Conservation (phyloP, 2,113 vertebrate species). For the Patagioenas fasciata region DNA sequence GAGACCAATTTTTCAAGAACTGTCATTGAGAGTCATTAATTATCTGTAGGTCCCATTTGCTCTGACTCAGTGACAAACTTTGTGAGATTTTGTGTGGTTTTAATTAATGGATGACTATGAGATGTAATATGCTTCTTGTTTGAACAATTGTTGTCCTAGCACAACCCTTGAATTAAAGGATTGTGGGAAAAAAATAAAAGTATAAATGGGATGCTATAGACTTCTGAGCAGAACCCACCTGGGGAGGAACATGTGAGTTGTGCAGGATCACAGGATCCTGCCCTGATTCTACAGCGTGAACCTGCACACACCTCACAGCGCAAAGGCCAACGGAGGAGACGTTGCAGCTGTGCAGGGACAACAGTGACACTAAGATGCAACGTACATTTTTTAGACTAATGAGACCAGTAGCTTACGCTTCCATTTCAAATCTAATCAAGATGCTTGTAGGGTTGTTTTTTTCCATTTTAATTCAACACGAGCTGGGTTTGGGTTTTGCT, state of each 20-base stretch:
- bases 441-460: background rate
- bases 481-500: background rate
- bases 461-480: background rate
- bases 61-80: slow-evolving; percentile 62
- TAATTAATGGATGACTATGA: slow-evolving; percentile 59
- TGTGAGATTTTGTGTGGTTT: slow-evolving; percentile 42
- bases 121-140: slow-evolving; percentile 28
- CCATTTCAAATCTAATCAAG: background rate
- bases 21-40: slow-evolving; percentile 66
- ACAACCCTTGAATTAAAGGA: slow-evolving; percentile 45
- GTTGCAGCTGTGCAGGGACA: background rate
- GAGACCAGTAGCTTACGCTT: background rate
- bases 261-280: background rate
- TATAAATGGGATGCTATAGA: background rate
- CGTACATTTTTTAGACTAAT: background rate
- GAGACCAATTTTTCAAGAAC: slow-evolving; percentile 42
- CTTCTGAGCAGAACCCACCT: background rate
- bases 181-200: background rate
- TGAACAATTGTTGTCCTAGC: slow-evolving; percentile 42
- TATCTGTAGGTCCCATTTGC: slow-evolving; percentile 52
- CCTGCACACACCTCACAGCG: background rate
- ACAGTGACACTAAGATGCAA: background rate
- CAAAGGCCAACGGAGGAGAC: background rate
- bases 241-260: background rate
- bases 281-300: background rate